phyloP scores from a whole-genome alignment of 2,888 invertebrate species.

The Scaptomyza parva region DNA sequence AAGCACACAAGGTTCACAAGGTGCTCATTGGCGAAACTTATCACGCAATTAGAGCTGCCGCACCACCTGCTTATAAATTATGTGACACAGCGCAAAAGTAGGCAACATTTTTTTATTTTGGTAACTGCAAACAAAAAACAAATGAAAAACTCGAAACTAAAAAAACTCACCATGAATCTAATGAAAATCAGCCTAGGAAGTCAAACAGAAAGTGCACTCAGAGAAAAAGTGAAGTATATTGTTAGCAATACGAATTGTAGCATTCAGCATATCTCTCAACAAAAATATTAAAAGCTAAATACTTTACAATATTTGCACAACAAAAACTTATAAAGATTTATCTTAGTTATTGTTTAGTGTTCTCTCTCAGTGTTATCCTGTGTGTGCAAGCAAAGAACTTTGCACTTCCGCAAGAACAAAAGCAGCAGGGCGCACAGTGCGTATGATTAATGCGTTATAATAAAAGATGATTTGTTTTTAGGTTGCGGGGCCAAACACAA shows the following conservation, averaged over 20 bases:
- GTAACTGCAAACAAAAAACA: slow-evolving; percentile 53
- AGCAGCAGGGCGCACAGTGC: slow-evolving; percentile 48
- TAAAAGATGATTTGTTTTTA: slow-evolving; percentile 78
- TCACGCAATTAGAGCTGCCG: slow-evolving; percentile 74
- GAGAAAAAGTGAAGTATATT: not conserved
- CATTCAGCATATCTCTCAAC: too few relatives aligned
- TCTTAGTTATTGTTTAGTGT: not conserved
- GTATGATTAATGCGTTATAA: slow-evolving; percentile 77
- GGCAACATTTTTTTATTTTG: slow-evolving; percentile 24
- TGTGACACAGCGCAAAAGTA: slow-evolving; percentile 58
- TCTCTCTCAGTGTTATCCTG: slow-evolving; percentile 8
- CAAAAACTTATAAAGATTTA: not conserved
- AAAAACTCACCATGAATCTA: slow-evolving; percentile 16
- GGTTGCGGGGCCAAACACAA: slow-evolving; percentile 24
- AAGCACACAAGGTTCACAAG: too few relatives aligned
- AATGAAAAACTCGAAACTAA: slow-evolving; percentile 7
- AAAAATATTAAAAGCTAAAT: too few relatives aligned
- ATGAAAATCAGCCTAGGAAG: slow-evolving; percentile 22
- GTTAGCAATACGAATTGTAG: too few relatives aligned
- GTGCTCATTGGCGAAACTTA: slow-evolving; percentile 74
- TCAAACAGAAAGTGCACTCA: slow-evolving; percentile 10
- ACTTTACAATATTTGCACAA: not conserved
- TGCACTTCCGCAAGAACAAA: slow-evolving; percentile 57
- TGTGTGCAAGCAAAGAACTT: slow-evolving; percentile 59
- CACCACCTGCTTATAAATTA: slow-evolving; percentile 76